Conservation (phyloP, 2,888 invertebrate genomes). For the Odontocerum albicorne region DNA sequence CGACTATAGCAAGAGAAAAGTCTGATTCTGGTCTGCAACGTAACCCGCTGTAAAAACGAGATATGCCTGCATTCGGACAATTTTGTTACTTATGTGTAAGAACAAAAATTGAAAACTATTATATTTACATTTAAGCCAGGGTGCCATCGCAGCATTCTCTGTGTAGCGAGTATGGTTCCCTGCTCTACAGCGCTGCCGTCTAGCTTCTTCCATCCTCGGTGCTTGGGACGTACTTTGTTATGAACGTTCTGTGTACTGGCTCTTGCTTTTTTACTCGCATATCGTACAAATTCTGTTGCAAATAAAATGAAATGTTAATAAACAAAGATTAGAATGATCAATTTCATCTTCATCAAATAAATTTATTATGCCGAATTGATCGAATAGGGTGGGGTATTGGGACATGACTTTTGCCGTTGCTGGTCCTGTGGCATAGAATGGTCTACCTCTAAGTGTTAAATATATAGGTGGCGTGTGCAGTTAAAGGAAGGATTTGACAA, state of each 20-base stretch:
- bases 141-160: slow-evolving; percentile 71
- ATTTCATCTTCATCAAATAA: no score
- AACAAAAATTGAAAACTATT: no score
- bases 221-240: slow-evolving; percentile 71
- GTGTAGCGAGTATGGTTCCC: slow-evolving; percentile 71
- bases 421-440: no score
- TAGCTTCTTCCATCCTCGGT: slow-evolving; percentile 75
- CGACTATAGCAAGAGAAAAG: no score
- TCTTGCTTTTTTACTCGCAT: slow-evolving; percentile 75
- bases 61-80: not conserved
- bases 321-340: no score
- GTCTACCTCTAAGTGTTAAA: no score
- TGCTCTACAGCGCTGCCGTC: slow-evolving; percentile 67
- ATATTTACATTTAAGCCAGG: slow-evolving; percentile 74
- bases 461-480: no score
- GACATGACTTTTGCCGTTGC: no score
- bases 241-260: slow-evolving; percentile 71
- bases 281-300: slow-evolving; percentile 45
- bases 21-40: no score
- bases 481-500: no score
- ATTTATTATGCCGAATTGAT: no score
- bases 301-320: slow-evolving; percentile 1
- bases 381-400: no score
- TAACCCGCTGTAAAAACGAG: not conserved
- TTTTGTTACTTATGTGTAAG: not conserved